Base-by-base conservation (phyloP, 2,888 invertebrate species). In the Acanthopleura granulata region DNA sequence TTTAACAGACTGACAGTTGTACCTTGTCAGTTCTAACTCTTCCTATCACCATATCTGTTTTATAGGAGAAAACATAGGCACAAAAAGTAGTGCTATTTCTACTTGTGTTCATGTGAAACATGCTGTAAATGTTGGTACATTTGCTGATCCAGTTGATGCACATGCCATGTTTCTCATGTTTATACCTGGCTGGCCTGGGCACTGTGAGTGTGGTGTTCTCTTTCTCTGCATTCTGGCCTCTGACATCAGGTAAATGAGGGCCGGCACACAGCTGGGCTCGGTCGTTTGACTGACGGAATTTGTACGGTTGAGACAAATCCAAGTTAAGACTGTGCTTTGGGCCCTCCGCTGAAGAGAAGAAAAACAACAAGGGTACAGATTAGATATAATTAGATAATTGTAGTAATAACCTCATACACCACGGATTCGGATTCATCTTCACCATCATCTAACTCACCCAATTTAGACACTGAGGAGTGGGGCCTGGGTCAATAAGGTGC, bases 301-400 rank as follows among this genome's bases (percentile, higher is more conserved):
- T 80, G 78, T 87, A 88, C 14, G 87, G 86, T 73, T 82, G 78
- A 15, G 77, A 80, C 16, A 83, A 74, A 66, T 88, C 88, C 40
- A 85, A 72, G 75, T 88, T 86, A 72, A 86, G 76, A 57, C 84
- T 82, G 57, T 81, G 62, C 72, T 83, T 82, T 0, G 87, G 85
- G 78, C 84, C 83, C 75, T 88, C 88, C 76, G 87, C 88, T 88
- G 78, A 25, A 81, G 81, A 51, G 62, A 77, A 69, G 30, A 72
- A 40, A 69, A 69, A 69, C 27, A 27, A 69, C 9, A 15, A 22
- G 40, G 9, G 40, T 40, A 40, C 9, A 11, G 11, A n/a, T n/a
- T n/a, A n/a, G n/a, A n/a, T n/a, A n/a, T n/a, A n/a, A n/a, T n/a
- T n/a, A n/a, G n/a, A n/a, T n/a, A n/a, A n/a, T n/a, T n/a, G n/a